Evolutionary conservation across 2,888 invertebrate genomes (phyloP).

Genomic region (Pyrgus malvae): DNA sequence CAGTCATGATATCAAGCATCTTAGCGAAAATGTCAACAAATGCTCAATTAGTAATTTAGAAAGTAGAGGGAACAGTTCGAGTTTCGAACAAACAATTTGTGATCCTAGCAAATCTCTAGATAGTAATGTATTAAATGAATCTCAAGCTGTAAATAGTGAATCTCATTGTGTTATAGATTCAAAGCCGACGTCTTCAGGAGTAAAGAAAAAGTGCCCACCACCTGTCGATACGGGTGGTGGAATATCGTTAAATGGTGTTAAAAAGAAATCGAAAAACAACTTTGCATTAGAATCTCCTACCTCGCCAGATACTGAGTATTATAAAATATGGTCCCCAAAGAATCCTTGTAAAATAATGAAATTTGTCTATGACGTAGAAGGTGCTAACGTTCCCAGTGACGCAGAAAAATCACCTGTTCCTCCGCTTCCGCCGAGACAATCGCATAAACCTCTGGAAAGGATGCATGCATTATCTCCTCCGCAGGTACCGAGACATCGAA

Average conservation of each 20-base stretch:
- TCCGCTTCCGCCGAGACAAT: slow-evolving; percentile 86
- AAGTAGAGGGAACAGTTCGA: slow-evolving; percentile 62
- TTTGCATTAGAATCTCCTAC: slow-evolving; percentile 79
- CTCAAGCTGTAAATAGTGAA: slow-evolving; percentile 73
- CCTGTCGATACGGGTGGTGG: slow-evolving; percentile 80
- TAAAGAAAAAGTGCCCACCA: slow-evolving; percentile 81
- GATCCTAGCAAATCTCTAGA: slow-evolving; percentile 77
- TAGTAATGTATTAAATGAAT: slow-evolving; percentile 69
- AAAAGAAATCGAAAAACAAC: slow-evolving; percentile 84
- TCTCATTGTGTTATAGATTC: slow-evolving; percentile 64
- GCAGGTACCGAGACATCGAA: slow-evolving; percentile 85
- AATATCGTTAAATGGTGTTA: slow-evolving; percentile 77
- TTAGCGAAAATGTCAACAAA: slow-evolving; percentile 77
- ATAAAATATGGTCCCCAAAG: slow-evolving; percentile 86
- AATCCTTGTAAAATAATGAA: slow-evolving; percentile 82
- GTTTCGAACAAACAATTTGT: slow-evolving; percentile 70
- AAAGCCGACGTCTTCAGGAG: slow-evolving; percentile 69
- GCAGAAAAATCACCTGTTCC: slow-evolving; percentile 86
- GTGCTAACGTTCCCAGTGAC: slow-evolving; percentile 69
- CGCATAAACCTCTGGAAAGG: slow-evolving; percentile 90
- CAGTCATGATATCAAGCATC: slow-evolving; percentile 71
- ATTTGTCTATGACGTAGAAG: slow-evolving; percentile 77
- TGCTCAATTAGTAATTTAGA: slow-evolving; percentile 81
- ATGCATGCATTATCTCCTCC: slow-evolving; percentile 87
- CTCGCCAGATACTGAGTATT: slow-evolving; percentile 84